phyloP scores from a whole-genome alignment of 2,888 invertebrate species.

The Scaptomyza polygonia region DNA sequence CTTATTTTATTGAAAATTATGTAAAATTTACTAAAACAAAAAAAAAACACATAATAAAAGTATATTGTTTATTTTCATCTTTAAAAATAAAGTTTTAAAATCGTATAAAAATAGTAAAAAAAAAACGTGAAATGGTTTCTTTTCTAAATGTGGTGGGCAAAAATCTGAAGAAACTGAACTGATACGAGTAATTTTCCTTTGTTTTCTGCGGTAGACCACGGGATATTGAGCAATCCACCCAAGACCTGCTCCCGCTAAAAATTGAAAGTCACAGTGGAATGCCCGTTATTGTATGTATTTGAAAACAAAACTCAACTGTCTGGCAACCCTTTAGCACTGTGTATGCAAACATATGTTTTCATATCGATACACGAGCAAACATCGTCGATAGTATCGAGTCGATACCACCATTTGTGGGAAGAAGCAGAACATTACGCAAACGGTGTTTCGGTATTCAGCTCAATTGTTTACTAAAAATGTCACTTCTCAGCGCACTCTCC shows the following conservation, averaged over 20 bases:
- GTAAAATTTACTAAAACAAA: slow-evolving; percentile 74
- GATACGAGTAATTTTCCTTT: too few species aligned
- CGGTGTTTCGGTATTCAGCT: slow-evolving; percentile 17
- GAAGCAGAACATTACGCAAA: slow-evolving; percentile 66
- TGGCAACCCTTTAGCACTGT: slow-evolving; percentile 3
- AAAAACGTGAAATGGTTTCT: slow-evolving; percentile 18
- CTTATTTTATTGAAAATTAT: slow-evolving; percentile 79
- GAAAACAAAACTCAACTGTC: not conserved
- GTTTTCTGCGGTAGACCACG: too few species aligned
- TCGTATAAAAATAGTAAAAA: slow-evolving; percentile 84
- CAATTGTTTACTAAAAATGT: slow-evolving; percentile 64
- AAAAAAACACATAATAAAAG: slow-evolving; percentile 76
- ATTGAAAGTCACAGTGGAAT: too few species aligned
- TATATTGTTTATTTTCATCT: slow-evolving; percentile 85
- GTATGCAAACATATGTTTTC: slow-evolving; percentile 11
- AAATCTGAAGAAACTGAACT: not conserved
- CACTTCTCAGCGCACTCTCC: slow-evolving; percentile 62
- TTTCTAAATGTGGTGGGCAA: not conserved
- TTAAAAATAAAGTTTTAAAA: slow-evolving; percentile 85
- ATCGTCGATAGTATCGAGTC: not conserved
- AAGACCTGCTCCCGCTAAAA: too few species aligned
- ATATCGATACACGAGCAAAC: slow-evolving; percentile 16
- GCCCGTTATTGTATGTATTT: not conserved
- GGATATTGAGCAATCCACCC: too few species aligned
- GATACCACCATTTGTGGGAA: slow-evolving; percentile 11